Evolutionary conservation across 2,797 vertebrate species (phyloP).

Genomic region (Myripristis murdjan): DNA sequence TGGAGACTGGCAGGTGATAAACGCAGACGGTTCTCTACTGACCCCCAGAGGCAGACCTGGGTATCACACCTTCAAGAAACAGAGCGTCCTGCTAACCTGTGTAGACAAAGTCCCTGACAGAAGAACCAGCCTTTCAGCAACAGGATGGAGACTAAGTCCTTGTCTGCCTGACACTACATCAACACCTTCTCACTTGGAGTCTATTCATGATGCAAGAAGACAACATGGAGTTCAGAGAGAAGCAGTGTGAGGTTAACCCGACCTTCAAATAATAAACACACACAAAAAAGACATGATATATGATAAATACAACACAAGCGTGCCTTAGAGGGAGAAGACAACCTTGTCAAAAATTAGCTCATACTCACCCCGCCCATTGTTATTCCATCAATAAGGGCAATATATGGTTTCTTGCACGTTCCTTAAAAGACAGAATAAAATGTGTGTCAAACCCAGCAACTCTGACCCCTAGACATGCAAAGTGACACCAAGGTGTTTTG

Average conservation of each 20-base stretch:
- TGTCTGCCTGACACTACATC: background rate
- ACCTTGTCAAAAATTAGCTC: background rate
- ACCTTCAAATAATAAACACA: background rate
- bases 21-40: slow-evolving; percentile 47
- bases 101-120: background rate
- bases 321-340: background rate
- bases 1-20: slow-evolving; percentile 36
- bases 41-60: slow-evolving; percentile 62
- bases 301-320: background rate
- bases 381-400: slow-evolving; percentile 95
- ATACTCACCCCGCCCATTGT: slow-evolving; percentile 98
- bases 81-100: background rate
- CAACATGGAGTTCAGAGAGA: background rate
- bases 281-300: background rate
- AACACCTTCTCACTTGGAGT: background rate
- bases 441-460: background rate
- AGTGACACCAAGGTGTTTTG: background rate
- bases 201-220: background rate
- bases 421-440: slow-evolving; percentile 80
- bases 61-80: slow-evolving; percentile 1
- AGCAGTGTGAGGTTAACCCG: no score
- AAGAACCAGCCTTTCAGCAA: background rate
- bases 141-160: background rate
- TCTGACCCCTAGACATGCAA: background rate
- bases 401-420: slow-evolving; percentile 90